Evolutionary conservation across 64 coral and sea anemone genomes (phyloP), one percentile per base, ranked within the genome.

Genomic region (Porites lutea): DNA sequence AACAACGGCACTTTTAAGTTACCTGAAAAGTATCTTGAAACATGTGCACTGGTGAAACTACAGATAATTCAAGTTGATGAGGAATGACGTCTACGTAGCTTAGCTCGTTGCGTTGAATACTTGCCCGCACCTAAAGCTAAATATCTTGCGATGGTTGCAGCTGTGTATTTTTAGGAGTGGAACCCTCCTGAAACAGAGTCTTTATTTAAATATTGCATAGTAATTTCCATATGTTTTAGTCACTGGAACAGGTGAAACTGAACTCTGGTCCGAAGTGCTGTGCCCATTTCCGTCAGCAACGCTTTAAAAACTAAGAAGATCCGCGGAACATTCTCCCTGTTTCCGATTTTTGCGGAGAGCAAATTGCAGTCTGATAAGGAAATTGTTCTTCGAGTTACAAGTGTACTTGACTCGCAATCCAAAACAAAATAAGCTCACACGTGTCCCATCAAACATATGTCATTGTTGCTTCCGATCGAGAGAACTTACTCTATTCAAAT

Each of bases 161-260:
- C 81, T 84, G 81, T 84, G 81, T 84, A 65, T 84, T 57, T 84
- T 48, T 84, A 84, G 48, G 81, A 18, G 49, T 48, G 81, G 81
- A 84, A 84, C 81, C 81, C 81, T 84, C 81, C 81, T 84, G 81
- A 84, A 84, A 84, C 52, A 48, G n/a, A 49, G 1, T 47, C 81
- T 84, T 84, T 84, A 84, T 84, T 84, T 84, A 69, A 84, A 84
- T 84, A 84, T 84, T 84, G 81, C 63, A 84, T 84, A 69, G 81
- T 68, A 84, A 84, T 84, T 48, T 84, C 81, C 81, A 84, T 84
- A 84, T 84, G 81, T 43, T 84, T 68, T 68, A 69, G 61, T n/a
- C 45, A 14, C 63, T 47, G 62, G 46, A 84, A 69, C 81, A 84
- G 81, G 81, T 84, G 81, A 84, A 84, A 66, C 47, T 2, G 7